Base-by-base conservation (phyloP, 1,140 invertebrate genomes). In the Drusus annulatus region DNA sequence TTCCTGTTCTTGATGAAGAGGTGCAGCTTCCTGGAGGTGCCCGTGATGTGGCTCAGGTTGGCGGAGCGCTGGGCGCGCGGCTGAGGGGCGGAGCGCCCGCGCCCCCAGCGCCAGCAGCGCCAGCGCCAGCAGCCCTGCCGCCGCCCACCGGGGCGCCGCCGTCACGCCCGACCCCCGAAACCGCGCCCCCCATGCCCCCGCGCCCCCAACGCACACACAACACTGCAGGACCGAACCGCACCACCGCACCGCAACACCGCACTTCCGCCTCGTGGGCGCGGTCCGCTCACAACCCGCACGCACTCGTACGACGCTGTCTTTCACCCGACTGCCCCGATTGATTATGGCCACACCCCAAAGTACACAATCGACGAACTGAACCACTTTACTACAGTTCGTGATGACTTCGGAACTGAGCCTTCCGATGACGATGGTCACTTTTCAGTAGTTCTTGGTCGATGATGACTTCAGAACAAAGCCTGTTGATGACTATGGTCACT, bases 1-100 rank as follows among this genome's bases (percentile, higher is more conserved):
- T 94, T 93, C 79, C 92, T 91, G 88, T 95, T 94, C 87, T 94
- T 95, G 86, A 96, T 92, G 88, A 93, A 94, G 91, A 96, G 92
- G 87, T 94, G 93, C 84, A 95, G 95, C 85, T 94, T 95, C 77
- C 94, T 90, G 21, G 93, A 92, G 23, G 92, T 91, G 84, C 94
- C 94, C 21, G 92, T 93, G 85, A 94, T 93, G 86, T 94, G 93
- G 79, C 93, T 94, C 84, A 95, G 89, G 89, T 94, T 93, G 85
- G 94, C 93, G 84, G 93, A 94, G 86, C 94, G 92, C 84, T 88
- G 88, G 85, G 88, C 88, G 85, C 88, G 88, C 86, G 87, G 85
- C 85, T 74, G 58, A 16, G 76, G 78, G 87, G 87, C 71, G 88
- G 86, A n/a, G 86, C 86, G 71, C 87, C 76, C 86, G 86, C 77